Conservation (phyloP, 1,140 invertebrate genomes). For the Dryas iulia region DNA sequence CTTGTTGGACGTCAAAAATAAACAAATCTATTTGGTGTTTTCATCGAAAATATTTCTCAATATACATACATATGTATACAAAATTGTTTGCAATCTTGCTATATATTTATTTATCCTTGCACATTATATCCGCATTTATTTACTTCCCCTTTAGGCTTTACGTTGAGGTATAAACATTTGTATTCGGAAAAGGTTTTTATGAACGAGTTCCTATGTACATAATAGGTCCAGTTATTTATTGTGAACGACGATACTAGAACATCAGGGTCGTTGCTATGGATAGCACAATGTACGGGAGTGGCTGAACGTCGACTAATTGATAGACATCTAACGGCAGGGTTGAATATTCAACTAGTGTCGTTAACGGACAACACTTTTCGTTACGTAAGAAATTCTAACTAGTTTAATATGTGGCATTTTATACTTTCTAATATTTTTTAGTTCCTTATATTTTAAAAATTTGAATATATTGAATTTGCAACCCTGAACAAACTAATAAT, state of each 20-base stretch:
- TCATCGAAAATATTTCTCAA: neutral
- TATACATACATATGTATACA: too few species aligned
- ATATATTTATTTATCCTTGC: too few species aligned
- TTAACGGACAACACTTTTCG: conserved; percentile 3
- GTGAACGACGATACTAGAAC: neutral
- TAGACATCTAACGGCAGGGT: conserved; percentile 12
- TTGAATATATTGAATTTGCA: too few species aligned
- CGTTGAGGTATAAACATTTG: neutral
- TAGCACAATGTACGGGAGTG: conserved; percentile 3
- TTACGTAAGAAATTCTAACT: conserved; percentile 9
- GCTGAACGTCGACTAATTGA: conserved; percentile 15
- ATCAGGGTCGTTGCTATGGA: neutral
- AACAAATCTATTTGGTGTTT: conserved; percentile 7
- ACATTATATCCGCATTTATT: conserved; percentile 1
- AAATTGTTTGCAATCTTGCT: too few species aligned
- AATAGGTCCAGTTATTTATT: conserved; percentile 1
- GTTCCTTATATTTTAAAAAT: too few species aligned
- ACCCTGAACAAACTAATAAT: too few species aligned
- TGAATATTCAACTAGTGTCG: conserved; percentile 21
- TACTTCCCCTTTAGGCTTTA: conserved; percentile 1
- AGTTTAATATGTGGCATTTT: neutral
- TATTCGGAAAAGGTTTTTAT: conserved; percentile 1
- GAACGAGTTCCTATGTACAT: neutral
- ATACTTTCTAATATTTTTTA: too few species aligned
- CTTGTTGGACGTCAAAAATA: conserved; percentile 1